A percentile compares a stretch with the other conserved stretches of the same genome.
phyloP scores from a whole-genome alignment of 2,797 vertebrate genomes.

The Sebastes taczanowskii region DNA sequence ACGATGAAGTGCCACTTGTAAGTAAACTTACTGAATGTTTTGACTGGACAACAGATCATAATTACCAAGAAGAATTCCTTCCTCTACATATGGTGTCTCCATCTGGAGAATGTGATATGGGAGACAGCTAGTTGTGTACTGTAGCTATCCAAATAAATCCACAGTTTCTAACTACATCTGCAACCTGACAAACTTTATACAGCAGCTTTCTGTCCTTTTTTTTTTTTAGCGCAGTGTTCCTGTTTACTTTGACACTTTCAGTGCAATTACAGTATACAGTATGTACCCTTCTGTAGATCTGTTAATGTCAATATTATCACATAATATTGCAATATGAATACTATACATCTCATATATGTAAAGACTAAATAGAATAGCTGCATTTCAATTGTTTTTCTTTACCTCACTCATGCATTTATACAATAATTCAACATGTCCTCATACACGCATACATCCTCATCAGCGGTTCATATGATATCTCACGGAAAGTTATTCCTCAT shows the following conservation, averaged over 20 bases:
- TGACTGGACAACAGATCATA: slow-evolving; percentile 23
- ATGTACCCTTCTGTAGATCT: not conserved
- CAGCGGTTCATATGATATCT: no score
- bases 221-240: not conserved
- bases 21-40: not conserved
- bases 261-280: not conserved
- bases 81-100: slow-evolving; percentile 48
- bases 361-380: not conserved
- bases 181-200: slow-evolving; percentile 10
- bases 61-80: slow-evolving; percentile 25
- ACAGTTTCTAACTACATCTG: slow-evolving; percentile 17
- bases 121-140: slow-evolving; percentile 41
- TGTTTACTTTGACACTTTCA: not conserved
- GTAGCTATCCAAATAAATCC: not conserved
- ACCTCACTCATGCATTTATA: not conserved
- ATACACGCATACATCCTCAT: not conserved
- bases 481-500: no score
- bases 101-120: slow-evolving; percentile 44
- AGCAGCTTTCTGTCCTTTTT: not conserved
- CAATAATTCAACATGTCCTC: not conserved
- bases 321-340: not conserved
- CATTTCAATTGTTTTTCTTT: not conserved
- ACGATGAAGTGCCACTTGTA: not conserved
- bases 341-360: not conserved
- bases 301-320: not conserved